Evolutionary conservation across 1,140 invertebrate genomes (phyloP), one percentile per base, ranked within the genome.

Genomic region (Argopecten irradians): DNA sequence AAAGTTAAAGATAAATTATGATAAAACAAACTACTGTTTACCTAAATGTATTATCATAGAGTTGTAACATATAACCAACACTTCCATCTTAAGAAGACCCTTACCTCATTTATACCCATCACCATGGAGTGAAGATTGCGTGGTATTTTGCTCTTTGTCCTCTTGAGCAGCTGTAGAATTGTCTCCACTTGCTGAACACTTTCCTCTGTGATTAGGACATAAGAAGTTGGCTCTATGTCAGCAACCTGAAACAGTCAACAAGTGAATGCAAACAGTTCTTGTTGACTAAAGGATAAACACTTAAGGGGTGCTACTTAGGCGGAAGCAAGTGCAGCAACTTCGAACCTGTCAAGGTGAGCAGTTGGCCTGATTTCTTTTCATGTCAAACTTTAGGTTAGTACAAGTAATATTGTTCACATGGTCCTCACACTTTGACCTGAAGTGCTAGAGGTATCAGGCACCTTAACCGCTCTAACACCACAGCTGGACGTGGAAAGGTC

Each of bases 191-290:
- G 89, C 1, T 85, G 46, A 14, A 82, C 82, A 87, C 89, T 91
- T 7, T 91, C 55, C n/a, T 92, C 89, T 5, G 92, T 92, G 14
- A 93, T 90, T 14, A 93, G 36, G n/a, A 93, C 84, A 41, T 93
- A 91, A 34, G 93, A 92, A 39, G 85, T 89, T 16, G 90, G 89
- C 36, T 88, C 55, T 2, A 90, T 36, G 11, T 33, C 35, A n/a
- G 85, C 22, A 5, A 55, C 34, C 89, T 91, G 84, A 86, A 90
- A 90, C 35, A 39, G 84, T 16, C n/a, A n/a, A n/a, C n/a, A n/a
- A n/a, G n/a, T n/a, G n/a, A n/a, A n/a, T n/a, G n/a, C n/a, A n/a
- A n/a, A n/a, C n/a, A n/a, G n/a, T n/a, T n/a, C n/a, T n/a, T n/a
- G n/a, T n/a, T n/a, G n/a, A n/a, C n/a, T n/a, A n/a, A n/a, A n/a